Evolutionary conservation across 2,797 vertebrate genomes (phyloP).

Genomic region (Gephyroberyx darwinii): DNA sequence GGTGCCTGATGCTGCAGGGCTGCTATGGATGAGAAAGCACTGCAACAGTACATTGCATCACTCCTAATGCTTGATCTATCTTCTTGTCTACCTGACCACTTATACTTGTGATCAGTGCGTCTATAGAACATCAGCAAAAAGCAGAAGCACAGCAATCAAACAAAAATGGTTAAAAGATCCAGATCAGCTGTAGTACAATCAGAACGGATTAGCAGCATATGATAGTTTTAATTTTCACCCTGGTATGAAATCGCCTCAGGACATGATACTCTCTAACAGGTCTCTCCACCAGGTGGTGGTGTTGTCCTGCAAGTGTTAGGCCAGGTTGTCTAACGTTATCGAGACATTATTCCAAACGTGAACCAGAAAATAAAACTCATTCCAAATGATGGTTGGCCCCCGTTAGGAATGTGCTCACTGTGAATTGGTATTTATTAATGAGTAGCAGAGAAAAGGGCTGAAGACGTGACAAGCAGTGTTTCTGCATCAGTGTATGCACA

Average conservation of each 20-base stretch:
- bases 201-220: slow-evolving; percentile 22
- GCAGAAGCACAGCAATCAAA: slow-evolving; percentile 6
- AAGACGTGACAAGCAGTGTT: neutral
- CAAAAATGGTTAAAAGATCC: slow-evolving; percentile 21
- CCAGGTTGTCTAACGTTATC: slow-evolving; percentile 20
- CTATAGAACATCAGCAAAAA: neutral
- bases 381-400: slow-evolving; percentile 10
- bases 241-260: slow-evolving; percentile 26
- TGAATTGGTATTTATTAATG: slow-evolving; percentile 19
- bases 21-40: slow-evolving; percentile 26
- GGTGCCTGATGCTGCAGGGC: slow-evolving; percentile 9
- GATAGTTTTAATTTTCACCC: slow-evolving; percentile 21
- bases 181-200: slow-evolving; percentile 30
- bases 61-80: slow-evolving; percentile 16
- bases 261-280: neutral
- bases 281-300: slow-evolving; percentile 73
- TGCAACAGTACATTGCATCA: slow-evolving; percentile 44
- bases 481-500: neutral
- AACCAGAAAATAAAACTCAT: neutral
- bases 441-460: slow-evolving; percentile 9
- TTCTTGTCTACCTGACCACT: slow-evolving; percentile 16
- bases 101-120: neutral
- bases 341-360: slow-evolving; percentile 25
- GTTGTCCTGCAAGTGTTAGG: slow-evolving; percentile 60
- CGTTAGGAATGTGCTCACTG: slow-evolving; percentile 12